Base-by-base conservation (phyloP, 2,113 vertebrate genomes). In the Carassius auratus region DNA sequence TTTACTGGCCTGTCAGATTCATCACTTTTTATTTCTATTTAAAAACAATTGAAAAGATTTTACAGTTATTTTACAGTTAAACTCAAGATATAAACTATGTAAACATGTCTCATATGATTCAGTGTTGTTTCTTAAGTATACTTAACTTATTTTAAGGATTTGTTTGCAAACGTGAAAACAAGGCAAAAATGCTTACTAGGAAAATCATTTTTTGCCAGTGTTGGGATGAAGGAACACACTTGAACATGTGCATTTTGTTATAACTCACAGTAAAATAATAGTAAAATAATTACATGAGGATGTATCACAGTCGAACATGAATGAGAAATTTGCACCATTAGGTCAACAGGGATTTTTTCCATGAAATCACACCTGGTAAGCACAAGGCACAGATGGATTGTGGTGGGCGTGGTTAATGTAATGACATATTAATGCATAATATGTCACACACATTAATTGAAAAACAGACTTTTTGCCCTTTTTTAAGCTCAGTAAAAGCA, bases 281-380 rank as follows among this genome's bases (percentile, higher is more conserved):
- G 36, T 36, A 36, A 45, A 19, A 10, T 21, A 1, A 71, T 71
- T 71, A 71, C 17, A 42, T 42, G 36, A 10, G 68, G 19, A 5
- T 42, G 9, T 3, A 71, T 19, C 7, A 66, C 62, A 78, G 19
- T 14, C 4, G 23, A 81, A 69, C 64, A 87, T 26, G 8, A 61
- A 45, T 33, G 59, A 76, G 48, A 62, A 38, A 68, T 62, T n/a
- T 15, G 26, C 10, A 45, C 4, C 5, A 1, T 33, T 19, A 36
- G 66, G 76, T 87, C 71, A 81, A 75, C 85, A 48, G 71, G 45
- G 59, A 76, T 2, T 13, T 84, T 84, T 74, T 55, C 68, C 42
- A 50, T 33, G 23, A 59, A n/a, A n/a, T n/a, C n/a, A n/a, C n/a
- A n/a, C n/a, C n/a, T n/a, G n/a, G n/a, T n/a, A n/a, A n/a, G 57